Base-by-base conservation (phyloP, 2,888 invertebrate species). In the Nomada hirtipes region DNA sequence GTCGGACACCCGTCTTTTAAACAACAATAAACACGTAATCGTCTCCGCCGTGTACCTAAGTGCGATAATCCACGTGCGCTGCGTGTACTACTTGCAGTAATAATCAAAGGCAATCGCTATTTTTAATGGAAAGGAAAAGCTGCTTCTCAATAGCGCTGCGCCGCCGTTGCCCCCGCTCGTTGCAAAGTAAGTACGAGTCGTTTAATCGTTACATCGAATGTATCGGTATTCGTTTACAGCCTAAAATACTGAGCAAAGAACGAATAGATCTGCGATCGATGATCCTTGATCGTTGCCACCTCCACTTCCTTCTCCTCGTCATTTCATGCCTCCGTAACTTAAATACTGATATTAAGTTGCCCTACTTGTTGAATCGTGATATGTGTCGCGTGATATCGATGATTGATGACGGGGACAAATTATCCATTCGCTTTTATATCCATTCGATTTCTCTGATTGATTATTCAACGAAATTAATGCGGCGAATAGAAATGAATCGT, bases 241-340 rank as follows among this genome's bases (percentile, higher is more conserved):
- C 88, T 87, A 86, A 73, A 88, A 86, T 88, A 87, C 88, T 85
- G 88, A 88, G 87, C 85, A 86, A 88, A 85, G 87, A 84, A 86
- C 78, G 76, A 87, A 86, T 76, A 81, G 82, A 84, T 69, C 71
- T 29, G 65, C 67, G 86, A 79, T 82, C 86, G 73, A 75, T 77
- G 72, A 83, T 85, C 69, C 85, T 26, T 42, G 74, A 78, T 68
- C 68, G 63, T 63, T 4, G 26, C 18, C 36, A 2, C 13, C 23
- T 9, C 13, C 36, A 1, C n/a, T 20, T 7, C 7, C 7, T 4
- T 7, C 7, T 4, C 36, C 36, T 36, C 36, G 36, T 7, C 36
- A 7, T 4, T 36, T 36, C 36, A 7, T 7, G 0, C 36, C 36
- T 0, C 36, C 36, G 36, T 20, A 10, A 61, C n/a, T 42, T 1